Conservation (phyloP, 2,888 invertebrate species). For the Lacanobia wlatinum region DNA sequence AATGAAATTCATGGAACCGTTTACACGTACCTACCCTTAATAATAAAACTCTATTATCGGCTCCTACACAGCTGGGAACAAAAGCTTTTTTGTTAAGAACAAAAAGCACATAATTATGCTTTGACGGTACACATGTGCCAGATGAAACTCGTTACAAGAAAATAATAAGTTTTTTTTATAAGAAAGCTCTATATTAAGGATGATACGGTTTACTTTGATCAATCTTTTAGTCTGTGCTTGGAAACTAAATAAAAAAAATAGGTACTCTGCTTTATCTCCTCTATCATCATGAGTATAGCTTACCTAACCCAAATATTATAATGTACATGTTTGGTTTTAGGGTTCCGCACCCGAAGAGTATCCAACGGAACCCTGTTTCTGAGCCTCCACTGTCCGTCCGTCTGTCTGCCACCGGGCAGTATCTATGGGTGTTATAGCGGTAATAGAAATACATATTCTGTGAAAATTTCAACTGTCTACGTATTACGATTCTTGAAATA, state of each 20-base stretch:
- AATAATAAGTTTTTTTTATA: slow-evolving; percentile 11
- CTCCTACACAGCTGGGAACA: slow-evolving; percentile 27
- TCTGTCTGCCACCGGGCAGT: too few relatives aligned
- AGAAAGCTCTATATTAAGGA: background rate
- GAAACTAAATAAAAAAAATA: background rate
- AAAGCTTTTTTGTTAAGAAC: slow-evolving; percentile 43
- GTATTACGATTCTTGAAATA: too few relatives aligned
- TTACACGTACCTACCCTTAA: slow-evolving; percentile 32
- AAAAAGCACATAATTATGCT: slow-evolving; percentile 36
- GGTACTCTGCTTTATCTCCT: background rate
- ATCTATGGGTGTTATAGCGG: too few relatives aligned
- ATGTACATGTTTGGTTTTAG: too few relatives aligned
- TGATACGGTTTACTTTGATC: background rate
- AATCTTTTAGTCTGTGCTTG: background rate
- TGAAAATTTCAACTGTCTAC: too few relatives aligned
- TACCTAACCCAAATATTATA: too few relatives aligned
- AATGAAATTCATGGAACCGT: slow-evolving; percentile 43
- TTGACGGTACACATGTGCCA: slow-evolving; percentile 13
- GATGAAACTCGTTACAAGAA: slow-evolving; percentile 22
- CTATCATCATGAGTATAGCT: too few relatives aligned
- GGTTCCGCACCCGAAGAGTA: too few relatives aligned
- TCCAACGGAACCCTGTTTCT: too few relatives aligned
- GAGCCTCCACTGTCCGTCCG: too few relatives aligned
- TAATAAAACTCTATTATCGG: slow-evolving; percentile 54
- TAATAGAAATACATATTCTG: too few relatives aligned